Conservation (phyloP, 2,113 vertebrate genomes). For the Poeciliopsis retropinna region DNA sequence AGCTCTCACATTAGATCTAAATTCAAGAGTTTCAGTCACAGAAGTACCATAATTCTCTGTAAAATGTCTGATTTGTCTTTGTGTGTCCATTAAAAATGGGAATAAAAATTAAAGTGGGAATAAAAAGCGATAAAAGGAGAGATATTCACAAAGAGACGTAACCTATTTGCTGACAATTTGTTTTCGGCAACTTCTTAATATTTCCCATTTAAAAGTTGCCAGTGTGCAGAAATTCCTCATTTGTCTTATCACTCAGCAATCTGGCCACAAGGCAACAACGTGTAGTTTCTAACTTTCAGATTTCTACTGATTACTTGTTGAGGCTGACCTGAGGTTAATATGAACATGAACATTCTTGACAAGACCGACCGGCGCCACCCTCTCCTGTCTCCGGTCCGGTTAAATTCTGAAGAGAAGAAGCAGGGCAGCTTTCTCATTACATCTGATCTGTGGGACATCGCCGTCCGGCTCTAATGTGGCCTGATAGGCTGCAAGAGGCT, state of each 20-base stretch:
- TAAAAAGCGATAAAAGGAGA: background rate
- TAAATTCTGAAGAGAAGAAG: constrained; percentile 15
- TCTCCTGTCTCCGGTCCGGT: background rate
- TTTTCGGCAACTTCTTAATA: background rate
- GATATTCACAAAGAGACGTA: constrained; percentile 8
- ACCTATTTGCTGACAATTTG: background rate
- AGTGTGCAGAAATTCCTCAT: background rate
- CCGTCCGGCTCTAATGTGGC: background rate
- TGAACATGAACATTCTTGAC: constrained; percentile 1
- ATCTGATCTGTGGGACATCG: constrained; percentile 43
- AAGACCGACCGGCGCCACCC: background rate
- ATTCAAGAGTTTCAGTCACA: too few species aligned
- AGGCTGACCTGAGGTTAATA: background rate
- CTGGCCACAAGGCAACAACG: background rate
- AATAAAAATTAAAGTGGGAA: too few species aligned
- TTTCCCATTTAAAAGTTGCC: background rate
- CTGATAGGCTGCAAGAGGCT: constrained; percentile 17
- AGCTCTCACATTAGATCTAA: too few species aligned
- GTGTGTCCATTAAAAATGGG: too few species aligned
- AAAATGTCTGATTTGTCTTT: too few species aligned
- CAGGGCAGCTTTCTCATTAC: constrained; percentile 35
- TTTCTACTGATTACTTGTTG: background rate
- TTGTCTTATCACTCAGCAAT: background rate
- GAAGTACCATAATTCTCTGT: too few species aligned
- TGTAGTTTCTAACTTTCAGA: background rate